Percentiles rank a stretch among this genome's conserved stretches.
Conservation (phyloP, 2,113 vertebrate genomes). For the Apodemus sylvaticus region DNA sequence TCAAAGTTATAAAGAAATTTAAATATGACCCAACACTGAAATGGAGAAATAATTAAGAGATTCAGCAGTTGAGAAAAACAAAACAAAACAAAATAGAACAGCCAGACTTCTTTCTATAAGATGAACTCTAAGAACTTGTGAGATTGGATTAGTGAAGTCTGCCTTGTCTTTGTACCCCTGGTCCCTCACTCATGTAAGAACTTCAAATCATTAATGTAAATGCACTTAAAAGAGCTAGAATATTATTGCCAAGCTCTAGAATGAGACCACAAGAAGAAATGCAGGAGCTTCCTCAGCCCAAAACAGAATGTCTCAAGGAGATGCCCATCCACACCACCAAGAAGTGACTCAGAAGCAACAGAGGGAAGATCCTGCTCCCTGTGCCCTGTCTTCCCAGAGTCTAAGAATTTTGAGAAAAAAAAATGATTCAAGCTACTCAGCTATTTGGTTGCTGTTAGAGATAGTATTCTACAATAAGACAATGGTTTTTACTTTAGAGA, state of each 20-base stretch:
- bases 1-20: conserved; percentile 29
- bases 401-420: background rate
- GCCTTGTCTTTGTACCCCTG: background rate
- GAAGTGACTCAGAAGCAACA: background rate
- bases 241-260: background rate
- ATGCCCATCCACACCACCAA: background rate
- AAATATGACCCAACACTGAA: background rate
- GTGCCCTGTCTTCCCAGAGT: background rate
- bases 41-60: background rate
- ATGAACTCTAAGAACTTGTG: background rate
- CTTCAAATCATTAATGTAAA: background rate
- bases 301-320: background rate
- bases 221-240: background rate
- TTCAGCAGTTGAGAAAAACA: background rate
- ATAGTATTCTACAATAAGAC: background rate
- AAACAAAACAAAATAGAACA: background rate
- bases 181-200: background rate
- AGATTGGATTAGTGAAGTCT: background rate
- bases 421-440: background rate
- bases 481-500: background rate
- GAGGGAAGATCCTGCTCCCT: background rate
- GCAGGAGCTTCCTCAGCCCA: background rate
- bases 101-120: background rate
- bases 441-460: background rate
- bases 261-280: background rate